Conservation (phyloP, 2,113 vertebrate species). For the Ranitomeya imitator region DNA sequence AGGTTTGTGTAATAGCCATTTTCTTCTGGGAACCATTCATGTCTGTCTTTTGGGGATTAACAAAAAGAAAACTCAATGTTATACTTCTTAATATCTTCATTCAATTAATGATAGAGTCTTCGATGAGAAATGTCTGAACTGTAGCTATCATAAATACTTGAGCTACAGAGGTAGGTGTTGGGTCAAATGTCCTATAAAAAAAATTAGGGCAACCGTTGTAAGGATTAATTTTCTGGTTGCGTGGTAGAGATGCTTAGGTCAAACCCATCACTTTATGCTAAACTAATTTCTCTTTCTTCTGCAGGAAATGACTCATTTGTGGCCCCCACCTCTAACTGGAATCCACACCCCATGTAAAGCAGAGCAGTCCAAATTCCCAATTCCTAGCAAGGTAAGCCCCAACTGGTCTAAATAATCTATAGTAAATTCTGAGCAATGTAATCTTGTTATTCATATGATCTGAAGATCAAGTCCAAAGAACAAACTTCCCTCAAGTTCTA, state of each 20-base stretch:
- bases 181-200: too few relatives aligned
- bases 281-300: not conserved
- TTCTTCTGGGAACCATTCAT: not conserved
- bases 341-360: slow-evolving; percentile 87
- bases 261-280: not conserved
- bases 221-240: not conserved
- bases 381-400: slow-evolving; percentile 81
- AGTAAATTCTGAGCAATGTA: not conserved
- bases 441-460: not conserved
- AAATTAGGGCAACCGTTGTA: not conserved
- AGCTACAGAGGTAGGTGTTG: not conserved
- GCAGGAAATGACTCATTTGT: slow-evolving; percentile 90
- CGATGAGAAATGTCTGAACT: not conserved
- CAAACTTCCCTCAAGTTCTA: not conserved
- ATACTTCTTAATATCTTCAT: not conserved
- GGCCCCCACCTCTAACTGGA: slow-evolving; percentile 87
- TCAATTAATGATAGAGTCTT: not conserved
- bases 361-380: slow-evolving; percentile 85
- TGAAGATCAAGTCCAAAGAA: not conserved
- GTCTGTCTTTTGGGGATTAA: not conserved
- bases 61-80: not conserved
- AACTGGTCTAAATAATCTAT: not conserved
- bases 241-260: not conserved
- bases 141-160: not conserved
- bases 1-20: not conserved